A percentile compares a stretch with the other conserved stretches of the same genome.
These are phyloP conservation scores for Anomalospiza imberbis DNA, from an alignment of 2,797 vertebrate genomes.

Conservation along the genomic window DNA sequence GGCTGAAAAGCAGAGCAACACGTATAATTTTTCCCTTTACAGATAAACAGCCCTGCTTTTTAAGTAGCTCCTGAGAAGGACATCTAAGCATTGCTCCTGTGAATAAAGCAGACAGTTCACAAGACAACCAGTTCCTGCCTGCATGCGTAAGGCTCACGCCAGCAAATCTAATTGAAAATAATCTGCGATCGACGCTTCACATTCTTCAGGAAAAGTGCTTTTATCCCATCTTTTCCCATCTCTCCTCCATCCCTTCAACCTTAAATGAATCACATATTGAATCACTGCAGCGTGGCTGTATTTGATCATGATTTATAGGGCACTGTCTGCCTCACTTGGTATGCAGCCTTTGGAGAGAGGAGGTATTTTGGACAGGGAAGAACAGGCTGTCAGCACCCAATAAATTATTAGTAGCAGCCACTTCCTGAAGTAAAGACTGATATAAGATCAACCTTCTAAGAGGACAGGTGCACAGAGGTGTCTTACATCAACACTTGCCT, in stretches of 20 bases:
- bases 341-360: background rate
- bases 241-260: slow-evolving; percentile 32
- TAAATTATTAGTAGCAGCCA: slow-evolving; percentile 48
- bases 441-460: background rate
- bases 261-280: slow-evolving; percentile 64
- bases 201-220: slow-evolving; percentile 64
- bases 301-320: slow-evolving; percentile 68
- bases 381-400: slow-evolving; percentile 53
- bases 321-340: slow-evolving; percentile 41
- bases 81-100: slow-evolving; percentile 63
- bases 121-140: slow-evolving; percentile 63
- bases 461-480: slow-evolving; percentile 47
- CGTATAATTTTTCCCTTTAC: slow-evolving; percentile 19
- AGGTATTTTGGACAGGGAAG: slow-evolving; percentile 51
- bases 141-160: slow-evolving; percentile 31
- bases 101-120: slow-evolving; percentile 65
- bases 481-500: background rate
- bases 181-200: slow-evolving; percentile 62
- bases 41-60: slow-evolving; percentile 63
- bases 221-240: slow-evolving; percentile 64
- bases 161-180: slow-evolving; percentile 67
- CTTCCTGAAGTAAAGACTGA: slow-evolving; percentile 24
- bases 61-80: slow-evolving; percentile 60
- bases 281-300: slow-evolving; percentile 40
- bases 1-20: slow-evolving; percentile 54